These are phyloP conservation scores for Macaria liturata DNA, from an alignment of 2,888 invertebrate species.

Conservation along the genomic window DNA sequence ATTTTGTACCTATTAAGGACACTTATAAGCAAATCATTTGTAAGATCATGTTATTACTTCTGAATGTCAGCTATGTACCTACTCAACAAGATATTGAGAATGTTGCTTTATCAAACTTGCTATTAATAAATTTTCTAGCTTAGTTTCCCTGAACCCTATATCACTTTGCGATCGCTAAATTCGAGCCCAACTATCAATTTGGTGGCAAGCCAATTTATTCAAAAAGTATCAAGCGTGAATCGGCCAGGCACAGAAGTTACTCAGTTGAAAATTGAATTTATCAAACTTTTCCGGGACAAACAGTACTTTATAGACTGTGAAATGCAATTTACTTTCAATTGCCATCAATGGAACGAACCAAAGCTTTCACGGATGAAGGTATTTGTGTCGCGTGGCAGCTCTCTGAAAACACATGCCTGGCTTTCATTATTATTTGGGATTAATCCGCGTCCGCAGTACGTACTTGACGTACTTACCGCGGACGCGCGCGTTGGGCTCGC, in stretches of 20 bases:
- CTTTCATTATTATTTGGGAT: constrained; percentile 22
- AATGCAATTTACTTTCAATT: constrained; percentile 76
- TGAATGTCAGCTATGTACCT: too few relatives aligned
- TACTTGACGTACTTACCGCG: constrained; percentile 3
- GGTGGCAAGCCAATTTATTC: constrained; percentile 72
- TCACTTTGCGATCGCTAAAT: too few relatives aligned
- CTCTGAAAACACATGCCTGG: constrained; percentile 8
- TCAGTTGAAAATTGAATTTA: constrained; percentile 78
- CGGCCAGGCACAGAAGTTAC: constrained; percentile 72
- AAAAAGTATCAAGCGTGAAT: constrained; percentile 76
- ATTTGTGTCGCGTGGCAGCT: constrained; percentile 14
- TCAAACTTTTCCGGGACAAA: constrained; percentile 78
- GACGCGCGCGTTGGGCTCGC: too few relatives aligned
- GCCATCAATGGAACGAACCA: constrained; percentile 56
- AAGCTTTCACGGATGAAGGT: constrained; percentile 27
- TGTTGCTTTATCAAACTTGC: too few relatives aligned
- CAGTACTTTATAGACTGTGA: constrained; percentile 78
- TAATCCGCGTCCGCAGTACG: not conserved
- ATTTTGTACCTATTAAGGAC: too few relatives aligned
- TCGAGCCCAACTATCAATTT: constrained; percentile 58
- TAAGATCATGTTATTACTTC: too few relatives aligned
- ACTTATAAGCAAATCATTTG: too few relatives aligned
- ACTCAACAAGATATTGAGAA: too few relatives aligned
- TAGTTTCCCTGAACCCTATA: too few relatives aligned
- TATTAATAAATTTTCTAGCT: too few relatives aligned